Evolutionary conservation across 2,888 invertebrate genomes (phyloP).

Genomic region (Megalurothrips usitatus): DNA sequence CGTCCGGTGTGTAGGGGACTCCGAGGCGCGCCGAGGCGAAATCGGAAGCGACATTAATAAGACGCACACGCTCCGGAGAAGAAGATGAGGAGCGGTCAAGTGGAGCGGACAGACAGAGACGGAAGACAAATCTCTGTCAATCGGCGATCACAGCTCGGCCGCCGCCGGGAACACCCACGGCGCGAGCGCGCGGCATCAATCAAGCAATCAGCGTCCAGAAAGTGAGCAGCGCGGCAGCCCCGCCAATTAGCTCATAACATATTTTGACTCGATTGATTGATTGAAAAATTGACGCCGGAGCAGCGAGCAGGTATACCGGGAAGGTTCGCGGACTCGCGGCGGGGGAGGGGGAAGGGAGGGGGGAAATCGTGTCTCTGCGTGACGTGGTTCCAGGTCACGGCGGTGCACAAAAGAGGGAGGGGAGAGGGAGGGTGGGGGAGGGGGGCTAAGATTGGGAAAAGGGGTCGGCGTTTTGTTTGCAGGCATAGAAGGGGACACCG

Average conservation of each 20-base stretch:
- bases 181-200: neutral
- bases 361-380: neutral
- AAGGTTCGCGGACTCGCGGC: too few species aligned
- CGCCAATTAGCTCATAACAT: neutral
- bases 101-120: too few species aligned
- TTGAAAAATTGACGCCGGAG: slow-evolving; percentile 16
- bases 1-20: too few species aligned
- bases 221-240: neutral
- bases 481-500: neutral
- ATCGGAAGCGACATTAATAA: too few species aligned
- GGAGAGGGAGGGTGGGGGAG: too few species aligned
- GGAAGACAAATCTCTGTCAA: too few species aligned
- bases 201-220: neutral
- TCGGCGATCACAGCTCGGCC: too few species aligned
- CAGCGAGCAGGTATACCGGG: neutral
- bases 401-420: neutral
- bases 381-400: neutral
- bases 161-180: neutral
- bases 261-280: slow-evolving; percentile 25
- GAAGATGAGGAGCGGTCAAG: too few species aligned
- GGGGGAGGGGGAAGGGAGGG: neutral
- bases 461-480: neutral
- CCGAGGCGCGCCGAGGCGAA: too few species aligned
- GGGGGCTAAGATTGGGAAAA: too few species aligned
- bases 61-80: too few species aligned